Conservation (phyloP, 2,113 vertebrate genomes). For the Elephas maximus region DNA sequence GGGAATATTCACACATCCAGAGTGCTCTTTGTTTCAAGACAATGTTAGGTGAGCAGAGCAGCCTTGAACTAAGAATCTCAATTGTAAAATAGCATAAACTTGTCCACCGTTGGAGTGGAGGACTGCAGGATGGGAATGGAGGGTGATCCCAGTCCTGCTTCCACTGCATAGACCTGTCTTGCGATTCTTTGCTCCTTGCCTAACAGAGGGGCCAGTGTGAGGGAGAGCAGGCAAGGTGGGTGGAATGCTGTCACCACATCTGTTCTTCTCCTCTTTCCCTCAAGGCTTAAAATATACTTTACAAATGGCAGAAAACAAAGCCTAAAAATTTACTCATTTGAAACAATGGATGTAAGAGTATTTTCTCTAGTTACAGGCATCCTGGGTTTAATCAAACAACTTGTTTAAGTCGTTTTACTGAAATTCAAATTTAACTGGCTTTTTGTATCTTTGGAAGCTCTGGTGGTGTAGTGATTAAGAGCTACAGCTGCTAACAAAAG, state of each 20-base stretch:
- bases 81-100: background rate
- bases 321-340: background rate
- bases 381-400: background rate
- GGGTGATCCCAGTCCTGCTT: background rate
- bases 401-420: background rate
- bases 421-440: conserved; percentile 56
- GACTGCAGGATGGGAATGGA: no score
- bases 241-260: background rate
- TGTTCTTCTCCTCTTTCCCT: background rate
- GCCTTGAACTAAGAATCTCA: background rate
- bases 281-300: background rate
- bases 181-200: background rate
- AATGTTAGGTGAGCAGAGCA: background rate
- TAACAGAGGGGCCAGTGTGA: background rate
- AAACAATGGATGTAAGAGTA: background rate
- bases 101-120: background rate
- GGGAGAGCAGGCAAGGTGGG: background rate
- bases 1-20: background rate
- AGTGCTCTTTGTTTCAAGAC: conserved; percentile 28
- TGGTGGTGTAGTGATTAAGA: no score
- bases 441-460: background rate
- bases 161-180: background rate
- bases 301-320: background rate
- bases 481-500: no score
- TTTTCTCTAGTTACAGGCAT: background rate